Evolutionary conservation across 2,113 vertebrate genomes (phyloP).

Genomic region (Opisthocomus hoazin): DNA sequence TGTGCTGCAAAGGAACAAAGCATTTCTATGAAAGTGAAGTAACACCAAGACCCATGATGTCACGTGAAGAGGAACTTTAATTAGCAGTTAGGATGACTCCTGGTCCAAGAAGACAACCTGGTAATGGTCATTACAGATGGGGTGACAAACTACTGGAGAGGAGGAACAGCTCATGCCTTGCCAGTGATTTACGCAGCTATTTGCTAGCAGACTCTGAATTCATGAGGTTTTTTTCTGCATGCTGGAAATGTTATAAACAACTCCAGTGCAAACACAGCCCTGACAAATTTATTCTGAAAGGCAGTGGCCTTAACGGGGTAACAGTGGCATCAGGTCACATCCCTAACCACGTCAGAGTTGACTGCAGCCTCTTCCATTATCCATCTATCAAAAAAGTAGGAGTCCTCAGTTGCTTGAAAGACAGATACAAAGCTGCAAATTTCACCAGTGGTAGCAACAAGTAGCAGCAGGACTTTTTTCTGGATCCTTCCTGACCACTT

Average conservation of each 20-base stretch:
- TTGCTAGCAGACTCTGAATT: background rate
- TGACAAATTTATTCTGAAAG: conserved; percentile 45
- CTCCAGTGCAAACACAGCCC: background rate
- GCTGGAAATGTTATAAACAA: background rate
- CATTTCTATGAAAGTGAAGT: background rate
- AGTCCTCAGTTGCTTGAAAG: background rate
- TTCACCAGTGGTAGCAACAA: background rate
- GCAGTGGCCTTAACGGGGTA: background rate
- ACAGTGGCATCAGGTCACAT: background rate
- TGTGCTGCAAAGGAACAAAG: background rate
- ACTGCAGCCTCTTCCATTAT: background rate
- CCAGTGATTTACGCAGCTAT: background rate
- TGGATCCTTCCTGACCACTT: background rate
- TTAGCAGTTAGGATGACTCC: background rate
- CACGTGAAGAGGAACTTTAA: background rate
- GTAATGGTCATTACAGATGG: background rate
- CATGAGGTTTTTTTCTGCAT: background rate
- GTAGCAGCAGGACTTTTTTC: background rate
- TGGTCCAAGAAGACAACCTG: background rate
- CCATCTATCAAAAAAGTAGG: background rate
- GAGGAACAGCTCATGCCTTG: background rate
- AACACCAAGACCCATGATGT: background rate
- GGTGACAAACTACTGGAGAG: background rate
- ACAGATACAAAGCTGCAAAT: background rate
- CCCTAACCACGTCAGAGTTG: background rate